These are phyloP conservation scores for Muntiacus reevesi DNA, from an alignment of 2,113 vertebrate genomes.

Conservation along the genomic window DNA sequence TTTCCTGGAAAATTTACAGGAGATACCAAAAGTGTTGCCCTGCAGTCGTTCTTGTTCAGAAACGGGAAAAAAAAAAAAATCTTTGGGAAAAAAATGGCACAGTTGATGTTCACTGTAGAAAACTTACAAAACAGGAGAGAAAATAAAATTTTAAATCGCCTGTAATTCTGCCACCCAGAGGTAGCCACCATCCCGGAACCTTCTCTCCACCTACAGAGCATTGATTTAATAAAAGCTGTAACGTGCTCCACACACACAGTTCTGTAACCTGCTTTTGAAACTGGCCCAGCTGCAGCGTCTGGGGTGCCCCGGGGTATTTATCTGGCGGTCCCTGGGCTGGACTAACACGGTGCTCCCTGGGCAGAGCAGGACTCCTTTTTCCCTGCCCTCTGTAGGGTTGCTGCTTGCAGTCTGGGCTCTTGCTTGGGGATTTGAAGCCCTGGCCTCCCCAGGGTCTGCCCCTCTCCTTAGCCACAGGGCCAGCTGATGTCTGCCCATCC, in stretches of 20 bases:
- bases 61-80: no score
- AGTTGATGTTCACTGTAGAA: not conserved
- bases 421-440: constrained; percentile 19
- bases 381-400: not conserved
- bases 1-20: not conserved
- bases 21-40: no score
- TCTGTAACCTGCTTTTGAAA: not conserved
- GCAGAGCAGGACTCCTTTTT: not conserved
- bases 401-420: constrained; percentile 48
- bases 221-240: not conserved
- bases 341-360: not conserved
- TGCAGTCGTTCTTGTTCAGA: not conserved
- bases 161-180: not conserved
- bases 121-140: not conserved
- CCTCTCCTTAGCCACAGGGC: constrained; percentile 34
- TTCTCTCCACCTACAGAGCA: not conserved
- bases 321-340: not conserved
- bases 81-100: not conserved
- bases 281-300: not conserved
- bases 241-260: rapidly evolving
- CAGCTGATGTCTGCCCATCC: constrained; percentile 15
- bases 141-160: not conserved
- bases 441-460: constrained; percentile 33
- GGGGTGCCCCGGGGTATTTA: rapidly evolving
- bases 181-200: not conserved